Conservation (phyloP, 2,113 vertebrate species). For the Scomber colias region DNA sequence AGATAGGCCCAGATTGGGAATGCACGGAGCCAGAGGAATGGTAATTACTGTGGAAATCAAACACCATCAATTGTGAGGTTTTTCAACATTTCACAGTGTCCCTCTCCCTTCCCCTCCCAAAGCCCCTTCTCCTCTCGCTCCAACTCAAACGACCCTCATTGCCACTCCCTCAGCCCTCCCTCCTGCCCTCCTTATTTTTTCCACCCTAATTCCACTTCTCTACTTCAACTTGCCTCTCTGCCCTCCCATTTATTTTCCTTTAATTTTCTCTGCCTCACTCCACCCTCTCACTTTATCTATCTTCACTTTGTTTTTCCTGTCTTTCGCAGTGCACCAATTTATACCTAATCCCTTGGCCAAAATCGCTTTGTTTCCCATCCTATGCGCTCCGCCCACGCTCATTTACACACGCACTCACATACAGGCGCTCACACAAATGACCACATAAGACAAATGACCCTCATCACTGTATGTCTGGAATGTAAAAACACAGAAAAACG, state of each 20-base stretch:
- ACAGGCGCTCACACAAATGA: conserved; percentile 44
- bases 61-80: conserved; percentile 87
- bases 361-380: conserved; percentile 54
- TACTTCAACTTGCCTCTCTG: conserved; percentile 31
- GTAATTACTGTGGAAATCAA: conserved; percentile 87
- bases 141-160: conserved; percentile 71
- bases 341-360: conserved; percentile 55
- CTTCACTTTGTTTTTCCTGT: conserved; percentile 62
- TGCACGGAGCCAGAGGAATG: conserved; percentile 85
- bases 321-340: conserved; percentile 51
- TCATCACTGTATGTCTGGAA: conserved; percentile 72
- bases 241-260: conserved; percentile 69
- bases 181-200: conserved; percentile 59
- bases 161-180: conserved; percentile 68
- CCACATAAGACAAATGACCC: conserved; percentile 74
- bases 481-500: conserved; percentile 61
- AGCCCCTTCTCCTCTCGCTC: conserved; percentile 60
- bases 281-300: conserved; percentile 68
- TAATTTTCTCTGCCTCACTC: conserved; percentile 66
- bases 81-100: conserved; percentile 82
- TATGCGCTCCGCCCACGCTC: conserved; percentile 5
- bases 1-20: conserved; percentile 86
- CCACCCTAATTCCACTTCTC: conserved; percentile 32
- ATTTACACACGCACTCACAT: conserved; percentile 34
- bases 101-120: conserved; percentile 59